phyloP scores from a whole-genome alignment of 2,888 invertebrate genomes.

The Yponomeuta malinellus region DNA sequence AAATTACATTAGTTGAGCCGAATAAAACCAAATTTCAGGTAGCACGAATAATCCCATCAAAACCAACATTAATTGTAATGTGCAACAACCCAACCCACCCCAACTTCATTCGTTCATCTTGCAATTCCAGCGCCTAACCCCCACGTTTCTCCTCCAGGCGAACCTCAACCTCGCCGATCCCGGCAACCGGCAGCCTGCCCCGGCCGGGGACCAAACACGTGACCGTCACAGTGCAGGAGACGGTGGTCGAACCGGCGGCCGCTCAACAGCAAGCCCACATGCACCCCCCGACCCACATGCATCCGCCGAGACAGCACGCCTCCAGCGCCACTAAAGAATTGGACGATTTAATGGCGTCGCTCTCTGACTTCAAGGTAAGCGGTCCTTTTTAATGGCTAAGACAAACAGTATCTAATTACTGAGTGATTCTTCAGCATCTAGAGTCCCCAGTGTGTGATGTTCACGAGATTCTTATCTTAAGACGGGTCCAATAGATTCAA shows the following conservation, averaged over 20 bases:
- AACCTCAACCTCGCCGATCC: slow-evolving; percentile 28
- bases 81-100: too few relatives aligned
- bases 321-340: slow-evolving; percentile 95
- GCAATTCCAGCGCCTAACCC: background rate
- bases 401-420: too few relatives aligned
- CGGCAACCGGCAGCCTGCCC: slow-evolving; percentile 49
- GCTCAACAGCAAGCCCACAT: slow-evolving; percentile 37
- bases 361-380: slow-evolving; percentile 94
- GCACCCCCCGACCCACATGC: slow-evolving; percentile 30
- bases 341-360: slow-evolving; percentile 96
- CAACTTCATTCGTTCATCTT: too few relatives aligned
- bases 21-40: too few relatives aligned
- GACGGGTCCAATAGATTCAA: too few relatives aligned
- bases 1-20: too few relatives aligned
- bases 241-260: slow-evolving; percentile 69
- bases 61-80: too few relatives aligned
- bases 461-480: too few relatives aligned
- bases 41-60: too few relatives aligned
- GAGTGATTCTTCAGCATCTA: too few relatives aligned
- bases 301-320: slow-evolving; percentile 69
- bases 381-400: background rate
- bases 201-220: slow-evolving; percentile 75
- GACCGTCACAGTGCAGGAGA: slow-evolving; percentile 73
- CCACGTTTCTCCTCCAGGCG: background rate
- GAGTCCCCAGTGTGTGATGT: too few relatives aligned